Evolutionary conservation across 2,888 invertebrate species (phyloP).

Genomic region (Cactoblastis cactorum): DNA sequence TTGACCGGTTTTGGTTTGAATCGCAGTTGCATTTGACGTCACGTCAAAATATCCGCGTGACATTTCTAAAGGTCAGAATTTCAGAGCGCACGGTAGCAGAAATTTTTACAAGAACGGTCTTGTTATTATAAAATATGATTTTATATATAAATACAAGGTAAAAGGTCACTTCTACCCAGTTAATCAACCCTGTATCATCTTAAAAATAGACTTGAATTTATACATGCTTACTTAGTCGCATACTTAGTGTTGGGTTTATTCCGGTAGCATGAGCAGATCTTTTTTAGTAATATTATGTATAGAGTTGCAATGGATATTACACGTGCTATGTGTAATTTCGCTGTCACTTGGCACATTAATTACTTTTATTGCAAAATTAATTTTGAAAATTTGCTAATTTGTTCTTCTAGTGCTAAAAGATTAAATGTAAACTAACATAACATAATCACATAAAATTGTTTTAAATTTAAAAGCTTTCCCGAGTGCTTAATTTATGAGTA

Average conservation of each 20-base stretch:
- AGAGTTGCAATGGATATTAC: background rate
- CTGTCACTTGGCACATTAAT: background rate
- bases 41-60: slow-evolving; percentile 25
- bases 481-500: background rate
- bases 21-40: slow-evolving; percentile 4
- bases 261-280: no score
- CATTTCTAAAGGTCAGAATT: slow-evolving; percentile 38
- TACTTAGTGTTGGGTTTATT: background rate
- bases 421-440: no score
- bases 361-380: no score
- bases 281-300: background rate
- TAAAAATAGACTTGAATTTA: slow-evolving; percentile 11
- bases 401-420: no score
- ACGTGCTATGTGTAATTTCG: background rate
- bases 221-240: background rate
- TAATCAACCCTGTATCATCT: background rate
- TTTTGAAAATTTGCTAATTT: no score
- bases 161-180: slow-evolving; percentile 25
- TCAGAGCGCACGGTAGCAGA: slow-evolving; percentile 21
- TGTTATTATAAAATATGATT: background rate
- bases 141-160: background rate
- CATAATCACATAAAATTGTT: background rate
- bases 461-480: background rate
- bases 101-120: slow-evolving; percentile 17
- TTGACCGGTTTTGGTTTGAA: background rate